Conservation (phyloP, 1,140 invertebrate genomes). For the Trichomalopsis sarcophagae region DNA sequence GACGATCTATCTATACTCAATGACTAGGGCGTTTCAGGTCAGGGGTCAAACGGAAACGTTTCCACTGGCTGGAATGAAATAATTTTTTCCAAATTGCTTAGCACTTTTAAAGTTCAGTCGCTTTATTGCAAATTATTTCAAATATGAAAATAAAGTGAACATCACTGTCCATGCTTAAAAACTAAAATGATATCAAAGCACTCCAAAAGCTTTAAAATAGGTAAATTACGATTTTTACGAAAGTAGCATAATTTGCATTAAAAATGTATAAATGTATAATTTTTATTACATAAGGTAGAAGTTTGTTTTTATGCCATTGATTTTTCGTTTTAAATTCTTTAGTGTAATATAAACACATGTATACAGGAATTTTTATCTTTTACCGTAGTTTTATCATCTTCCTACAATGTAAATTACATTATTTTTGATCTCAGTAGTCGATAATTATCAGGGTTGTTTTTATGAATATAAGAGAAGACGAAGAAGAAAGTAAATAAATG, state of each 20-base stretch:
- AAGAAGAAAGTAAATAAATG: neutral
- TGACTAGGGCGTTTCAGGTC: constrained; percentile 72
- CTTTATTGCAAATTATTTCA: constrained; percentile 23
- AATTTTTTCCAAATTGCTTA: constrained; percentile 22
- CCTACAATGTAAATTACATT: constrained; percentile 26
- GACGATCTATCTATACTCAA: constrained; percentile 70
- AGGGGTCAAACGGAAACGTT: constrained; percentile 71
- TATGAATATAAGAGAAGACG: neutral
- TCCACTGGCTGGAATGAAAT: constrained; percentile 68
- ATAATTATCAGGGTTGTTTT: constrained; percentile 26
- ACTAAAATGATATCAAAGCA: constrained; percentile 16
- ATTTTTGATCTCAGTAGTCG: constrained; percentile 27
- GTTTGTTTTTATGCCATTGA: neutral
- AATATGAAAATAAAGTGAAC: neutral
- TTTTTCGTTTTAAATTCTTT: neutral
- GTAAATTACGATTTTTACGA: neutral
- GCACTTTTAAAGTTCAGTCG: constrained; percentile 20
- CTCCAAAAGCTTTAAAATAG: neutral
- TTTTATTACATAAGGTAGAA: neutral
- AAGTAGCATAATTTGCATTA: neutral
- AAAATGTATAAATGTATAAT: neutral
- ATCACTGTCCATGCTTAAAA: constrained; percentile 5
- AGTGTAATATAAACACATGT: neutral
- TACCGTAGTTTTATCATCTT: constrained; percentile 6
- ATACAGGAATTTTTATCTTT: constrained; percentile 2